Conservation (phyloP, 2,888 invertebrate species). For the Platycheirus albimanus region DNA sequence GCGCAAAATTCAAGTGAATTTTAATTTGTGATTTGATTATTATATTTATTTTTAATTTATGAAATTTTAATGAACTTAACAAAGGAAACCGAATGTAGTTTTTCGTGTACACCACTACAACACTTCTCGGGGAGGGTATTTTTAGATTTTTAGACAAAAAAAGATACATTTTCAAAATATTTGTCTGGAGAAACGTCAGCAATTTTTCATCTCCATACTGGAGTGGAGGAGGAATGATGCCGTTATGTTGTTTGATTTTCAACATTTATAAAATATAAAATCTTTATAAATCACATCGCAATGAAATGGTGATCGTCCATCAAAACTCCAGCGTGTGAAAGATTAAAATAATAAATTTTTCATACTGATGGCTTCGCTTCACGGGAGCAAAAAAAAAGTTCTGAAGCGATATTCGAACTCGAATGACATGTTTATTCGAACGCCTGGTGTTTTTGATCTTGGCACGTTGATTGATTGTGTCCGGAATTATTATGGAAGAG, state of each 20-base stretch:
- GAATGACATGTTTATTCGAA: constrained; percentile 64
- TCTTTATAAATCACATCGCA: constrained; percentile 26
- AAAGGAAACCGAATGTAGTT: constrained; percentile 8
- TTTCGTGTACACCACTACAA: background rate
- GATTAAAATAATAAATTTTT: constrained; percentile 10
- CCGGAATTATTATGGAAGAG: constrained; percentile 3
- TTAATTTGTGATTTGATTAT: constrained; percentile 33
- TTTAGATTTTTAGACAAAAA: too few relatives aligned
- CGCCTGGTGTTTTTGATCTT: constrained; percentile 58
- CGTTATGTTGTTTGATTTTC: constrained; percentile 13
- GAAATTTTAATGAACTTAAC: constrained; percentile 14
- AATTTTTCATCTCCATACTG: background rate
- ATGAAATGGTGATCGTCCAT: constrained; percentile 3
- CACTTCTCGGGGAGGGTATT: background rate
- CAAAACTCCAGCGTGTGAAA: constrained; percentile 29
- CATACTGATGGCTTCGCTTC: background rate
- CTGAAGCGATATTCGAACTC: constrained; percentile 24
- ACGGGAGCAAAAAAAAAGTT: background rate
- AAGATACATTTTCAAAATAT: constrained; percentile 5
- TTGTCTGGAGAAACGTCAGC: constrained; percentile 11
- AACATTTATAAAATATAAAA: constrained; percentile 11
- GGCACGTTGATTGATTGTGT: constrained; percentile 54
- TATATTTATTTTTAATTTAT: background rate
- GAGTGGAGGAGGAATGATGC: too few relatives aligned
- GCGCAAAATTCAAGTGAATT: constrained; percentile 26